phyloP scores from a whole-genome alignment of 2,797 vertebrate species.

The Rhyacichthys aspro region DNA sequence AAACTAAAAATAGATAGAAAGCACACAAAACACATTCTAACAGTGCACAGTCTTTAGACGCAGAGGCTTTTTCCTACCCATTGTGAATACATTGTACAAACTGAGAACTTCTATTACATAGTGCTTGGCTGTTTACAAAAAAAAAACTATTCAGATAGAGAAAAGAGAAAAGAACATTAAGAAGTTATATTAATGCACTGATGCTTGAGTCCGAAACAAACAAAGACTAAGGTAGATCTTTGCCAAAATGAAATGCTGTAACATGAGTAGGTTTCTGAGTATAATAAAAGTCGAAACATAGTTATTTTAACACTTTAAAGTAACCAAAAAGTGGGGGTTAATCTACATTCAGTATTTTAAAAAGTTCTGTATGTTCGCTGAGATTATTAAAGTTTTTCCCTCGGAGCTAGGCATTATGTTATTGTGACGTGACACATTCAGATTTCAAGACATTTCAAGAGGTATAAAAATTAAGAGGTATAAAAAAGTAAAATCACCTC shows the following conservation, averaged over 20 bases:
- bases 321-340: constrained; percentile 27
- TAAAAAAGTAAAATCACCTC: constrained; percentile 56
- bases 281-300: constrained; percentile 46
- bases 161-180: constrained; percentile 16
- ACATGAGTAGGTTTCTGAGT: constrained; percentile 24
- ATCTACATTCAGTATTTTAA: constrained; percentile 57
- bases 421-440: constrained; percentile 61
- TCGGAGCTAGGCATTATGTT: constrained; percentile 34
- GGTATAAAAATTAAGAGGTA: constrained; percentile 58
- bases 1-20: constrained; percentile 43
- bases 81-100: constrained; percentile 37
- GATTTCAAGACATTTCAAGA: constrained; percentile 55
- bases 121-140: constrained; percentile 25
- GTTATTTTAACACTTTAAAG: constrained; percentile 35
- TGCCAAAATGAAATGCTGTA: constrained; percentile 35
- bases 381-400: constrained; percentile 28
- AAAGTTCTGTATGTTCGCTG: constrained; percentile 26
- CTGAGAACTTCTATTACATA: constrained; percentile 37
- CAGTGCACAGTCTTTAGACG: constrained; percentile 27
- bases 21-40: constrained; percentile 50
- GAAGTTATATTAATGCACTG: background rate
- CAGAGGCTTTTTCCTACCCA: constrained; percentile 36
- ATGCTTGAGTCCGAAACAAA: constrained; percentile 17
- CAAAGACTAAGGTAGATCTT: constrained; percentile 26
- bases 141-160: constrained; percentile 16